Evolutionary conservation across 1,140 invertebrate species (phyloP), one percentile per base, ranked within the genome.

Genomic region (Colletes latitarsis): DNA sequence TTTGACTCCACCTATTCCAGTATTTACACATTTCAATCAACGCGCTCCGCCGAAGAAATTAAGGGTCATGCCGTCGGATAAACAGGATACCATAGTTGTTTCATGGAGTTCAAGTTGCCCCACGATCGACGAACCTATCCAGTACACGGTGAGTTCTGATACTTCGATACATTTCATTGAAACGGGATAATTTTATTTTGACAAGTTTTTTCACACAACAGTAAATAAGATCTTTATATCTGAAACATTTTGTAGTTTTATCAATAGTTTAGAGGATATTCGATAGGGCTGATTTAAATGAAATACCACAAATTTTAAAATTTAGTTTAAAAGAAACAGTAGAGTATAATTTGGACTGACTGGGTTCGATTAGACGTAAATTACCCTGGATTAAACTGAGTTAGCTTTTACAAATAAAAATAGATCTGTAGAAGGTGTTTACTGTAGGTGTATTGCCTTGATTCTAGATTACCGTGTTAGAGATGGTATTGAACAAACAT

Each of bases 1-100:
- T 8, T 89, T 97, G 15, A 94, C 93, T 39, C 89, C 91, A 49
- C 93, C 95, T 0, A 76, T 91, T 0, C 91, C 90, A n/a, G 92
- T 96, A 4, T 88, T 93, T 4, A 97, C 97, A 0, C 93, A 95
- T 74, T 95, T 95, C 77, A 95, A 96, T 88, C 85, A 93, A 2
- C 94, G 92, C 64, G 95, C 95, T 30, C 92, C 95, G 9, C 95
- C 95, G 10, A 96, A 95, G 82, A 92, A 93, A 58, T 77, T 96
- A 0, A 86, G 77, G 49, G 94, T 93, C 43, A 88, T 71, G 5
- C 69, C 82, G 87, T 91, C 82, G 87, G 85, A 89, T 95, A 94
- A 94, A 89, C 85, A 90, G 93, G 91, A 71, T 90, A 94, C 53
- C 91, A 95, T 94, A 83, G 89, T 87, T 15, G 88, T 92, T 12